Evolutionary conservation across 2,797 vertebrate species (phyloP).

Genomic region (Phataginus tetradactyla): DNA sequence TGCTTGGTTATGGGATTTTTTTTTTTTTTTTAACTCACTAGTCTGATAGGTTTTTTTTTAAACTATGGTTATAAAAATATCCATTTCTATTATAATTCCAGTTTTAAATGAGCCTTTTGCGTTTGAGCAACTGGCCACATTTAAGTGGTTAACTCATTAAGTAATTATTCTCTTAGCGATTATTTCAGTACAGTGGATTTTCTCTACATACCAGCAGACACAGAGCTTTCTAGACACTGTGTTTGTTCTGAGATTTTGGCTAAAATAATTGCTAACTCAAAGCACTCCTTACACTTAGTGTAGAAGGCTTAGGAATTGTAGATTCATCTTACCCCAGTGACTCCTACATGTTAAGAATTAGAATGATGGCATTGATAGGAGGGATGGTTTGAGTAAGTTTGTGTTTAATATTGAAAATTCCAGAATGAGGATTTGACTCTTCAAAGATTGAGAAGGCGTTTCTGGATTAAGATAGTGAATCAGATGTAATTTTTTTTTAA

Average conservation of each 20-base stretch:
- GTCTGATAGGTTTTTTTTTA: neutral
- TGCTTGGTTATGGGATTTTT: slow-evolving; percentile 8
- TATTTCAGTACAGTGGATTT: neutral
- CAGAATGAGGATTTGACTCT: slow-evolving; percentile 2
- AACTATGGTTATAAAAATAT: neutral
- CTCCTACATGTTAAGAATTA: neutral
- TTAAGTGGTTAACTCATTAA: neutral
- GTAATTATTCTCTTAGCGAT: neutral
- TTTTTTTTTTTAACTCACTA: neutral
- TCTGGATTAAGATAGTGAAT: slow-evolving; percentile 23
- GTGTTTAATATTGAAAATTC: neutral
- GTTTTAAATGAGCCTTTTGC: neutral
- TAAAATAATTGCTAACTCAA: neutral
- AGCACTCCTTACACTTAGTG: neutral
- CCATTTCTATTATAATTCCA: neutral
- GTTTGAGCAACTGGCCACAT: neutral
- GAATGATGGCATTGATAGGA: neutral
- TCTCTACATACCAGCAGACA: neutral
- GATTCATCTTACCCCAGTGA: neutral
- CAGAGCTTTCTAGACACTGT: neutral
- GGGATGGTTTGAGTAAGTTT: neutral
- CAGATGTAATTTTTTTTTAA: neutral
- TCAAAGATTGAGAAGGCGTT: neutral
- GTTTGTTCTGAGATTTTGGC: neutral
- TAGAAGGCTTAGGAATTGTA: neutral